Evolutionary conservation across 30 jellyfish, hydroid and myxozoan species (phyloP), one percentile per base, ranked within the genome.

Genomic region (Mastigias papua): DNA sequence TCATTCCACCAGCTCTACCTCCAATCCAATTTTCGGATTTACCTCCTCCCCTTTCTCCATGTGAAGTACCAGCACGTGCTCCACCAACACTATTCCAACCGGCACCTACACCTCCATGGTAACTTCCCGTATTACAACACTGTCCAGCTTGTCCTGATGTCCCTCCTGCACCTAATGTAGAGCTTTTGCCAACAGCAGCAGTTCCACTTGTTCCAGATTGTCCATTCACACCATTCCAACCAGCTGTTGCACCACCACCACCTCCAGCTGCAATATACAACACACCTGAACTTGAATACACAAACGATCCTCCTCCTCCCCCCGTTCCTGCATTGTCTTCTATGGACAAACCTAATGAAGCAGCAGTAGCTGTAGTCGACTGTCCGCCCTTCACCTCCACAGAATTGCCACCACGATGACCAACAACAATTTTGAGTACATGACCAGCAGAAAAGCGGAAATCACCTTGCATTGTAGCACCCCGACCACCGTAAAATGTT

Each of bases 271-370:
- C 92, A 20, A 82, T 26, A 23, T 49, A 57, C 6, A 82, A 46
- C 76, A 48, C 85, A 35, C 50, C 50, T 49, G 31, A 75, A 15
- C 85, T 28, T 69, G 86, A 49, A 62, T 82, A 82, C 27, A 82
- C 92, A 54, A 82, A 82, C 16, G 81, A 32, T 31, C 92, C 92
- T 62, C 92, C 92, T 1, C 92, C 92, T 15, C 92, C 92, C 1
- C 92, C 92, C 3, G 92, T 82, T 19, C 92, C 92, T 10, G 92
- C 92, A 49, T 82, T 67, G 65, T 82, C 92, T 54, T 82, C 92
- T 0, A 82, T 57, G 19, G 92, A 64, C 17, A 26, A 8, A 7
- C 80, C 85, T 3, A 81, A 49, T 6, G 85, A 81, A 13, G 73
- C 76, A 21, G 91, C 91, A 3, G 91, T 81, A 17, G 83, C 66